phyloP scores from a whole-genome alignment of 2,113 vertebrate species.

The Neogobius melanostomus region DNA sequence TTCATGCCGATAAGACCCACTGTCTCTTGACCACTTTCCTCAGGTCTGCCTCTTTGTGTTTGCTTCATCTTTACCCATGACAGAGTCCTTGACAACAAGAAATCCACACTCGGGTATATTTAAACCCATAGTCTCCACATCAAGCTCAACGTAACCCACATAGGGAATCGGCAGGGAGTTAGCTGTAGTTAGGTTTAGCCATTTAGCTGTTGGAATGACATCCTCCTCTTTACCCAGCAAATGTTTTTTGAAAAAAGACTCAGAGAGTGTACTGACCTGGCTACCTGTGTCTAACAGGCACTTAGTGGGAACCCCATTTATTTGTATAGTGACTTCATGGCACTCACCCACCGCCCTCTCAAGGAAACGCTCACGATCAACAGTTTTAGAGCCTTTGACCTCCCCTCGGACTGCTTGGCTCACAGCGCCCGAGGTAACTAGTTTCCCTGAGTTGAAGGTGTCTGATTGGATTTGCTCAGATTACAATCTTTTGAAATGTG shows the following conservation, averaged over 20 bases:
- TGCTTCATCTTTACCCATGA: background rate
- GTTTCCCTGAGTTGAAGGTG: background rate
- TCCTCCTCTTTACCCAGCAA: background rate
- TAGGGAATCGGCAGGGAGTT: background rate
- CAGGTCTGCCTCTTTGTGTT: background rate
- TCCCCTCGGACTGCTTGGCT: background rate
- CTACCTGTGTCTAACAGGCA: background rate
- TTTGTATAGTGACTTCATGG: background rate
- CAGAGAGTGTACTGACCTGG: background rate
- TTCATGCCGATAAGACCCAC: background rate
- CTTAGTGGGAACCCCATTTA: no score
- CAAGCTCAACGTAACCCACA: background rate
- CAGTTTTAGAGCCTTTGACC: no score
- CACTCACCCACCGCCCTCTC: background rate
- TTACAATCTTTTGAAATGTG: background rate
- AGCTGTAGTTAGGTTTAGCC: background rate
- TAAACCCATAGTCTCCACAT: background rate
- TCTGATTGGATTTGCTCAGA: background rate
- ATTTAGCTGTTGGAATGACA: background rate
- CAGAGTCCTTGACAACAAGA: background rate
- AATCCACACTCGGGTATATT: background rate
- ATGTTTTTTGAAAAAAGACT: background rate
- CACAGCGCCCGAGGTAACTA: background rate
- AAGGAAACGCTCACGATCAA: background rate
- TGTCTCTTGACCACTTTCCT: background rate